Conservation (phyloP, 2,113 vertebrate species). For the Bos indicus region DNA sequence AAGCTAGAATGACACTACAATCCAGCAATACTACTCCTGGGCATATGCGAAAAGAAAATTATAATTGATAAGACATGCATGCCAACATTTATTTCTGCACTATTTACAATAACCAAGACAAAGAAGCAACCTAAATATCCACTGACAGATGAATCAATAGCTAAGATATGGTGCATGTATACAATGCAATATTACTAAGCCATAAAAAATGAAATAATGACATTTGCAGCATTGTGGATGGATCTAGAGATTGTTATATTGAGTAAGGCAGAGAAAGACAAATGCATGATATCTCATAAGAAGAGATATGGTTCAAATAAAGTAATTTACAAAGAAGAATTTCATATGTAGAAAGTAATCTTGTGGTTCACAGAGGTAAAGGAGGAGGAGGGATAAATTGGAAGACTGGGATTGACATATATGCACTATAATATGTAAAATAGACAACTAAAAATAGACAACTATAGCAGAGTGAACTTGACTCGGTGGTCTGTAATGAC, state of each 20-base stretch:
- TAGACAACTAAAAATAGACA: not conserved
- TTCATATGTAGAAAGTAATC: not conserved
- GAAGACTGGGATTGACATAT: not conserved
- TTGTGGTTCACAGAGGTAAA: not conserved
- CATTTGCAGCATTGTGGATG: not conserved
- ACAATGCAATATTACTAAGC: not conserved
- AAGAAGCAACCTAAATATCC: not conserved
- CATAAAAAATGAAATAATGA: not conserved
- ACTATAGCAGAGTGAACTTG: not conserved
- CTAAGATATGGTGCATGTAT: not conserved
- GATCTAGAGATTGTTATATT: not conserved
- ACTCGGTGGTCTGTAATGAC: not conserved
- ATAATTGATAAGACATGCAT: not conserved
- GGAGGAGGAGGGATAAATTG: not conserved
- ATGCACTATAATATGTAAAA: not conserved
- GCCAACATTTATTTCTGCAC: not conserved
- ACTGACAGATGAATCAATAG: not conserved
- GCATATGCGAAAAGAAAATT: not conserved
- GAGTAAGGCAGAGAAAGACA: not conserved
- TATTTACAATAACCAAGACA: not conserved
- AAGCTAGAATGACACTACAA: not conserved
- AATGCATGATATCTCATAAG: not conserved
- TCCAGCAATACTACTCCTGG: not conserved
- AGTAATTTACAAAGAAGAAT: not conserved
- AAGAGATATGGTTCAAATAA: not conserved